Base-by-base conservation (phyloP, 1,140 invertebrate species). In the Solenopsis invicta region DNA sequence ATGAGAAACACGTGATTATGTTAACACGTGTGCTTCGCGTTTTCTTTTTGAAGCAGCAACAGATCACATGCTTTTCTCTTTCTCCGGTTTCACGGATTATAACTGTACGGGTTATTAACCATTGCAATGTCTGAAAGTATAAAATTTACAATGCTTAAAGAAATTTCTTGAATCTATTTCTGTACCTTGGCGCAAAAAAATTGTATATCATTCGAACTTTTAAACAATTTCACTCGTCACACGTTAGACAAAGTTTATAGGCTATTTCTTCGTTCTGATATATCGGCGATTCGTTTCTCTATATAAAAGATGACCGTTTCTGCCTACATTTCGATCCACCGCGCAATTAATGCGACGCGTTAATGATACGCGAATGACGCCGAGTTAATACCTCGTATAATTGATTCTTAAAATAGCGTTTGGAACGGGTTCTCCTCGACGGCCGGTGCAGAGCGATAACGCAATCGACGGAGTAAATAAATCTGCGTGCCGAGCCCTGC, bases 331-430 rank as follows among this genome's bases (percentile, higher is more conserved):
- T 80, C 59, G 21, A 72, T 71, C n/a, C 8, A 10, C 13, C 41
- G 29, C 24, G 54, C 69, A 61, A 62, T 84, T 84, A 84, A 84
- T 75, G 54, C 69, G 69, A 61, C 56, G 54, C 41, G 56, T 84
- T 84, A 75, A 84, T 75, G 80, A 75, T 84, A 84, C 69, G n/a
- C 41, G 69, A 84, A 84, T 48, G 69, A 75, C 69, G 41, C 48
- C 54, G 59, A 75, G 59, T 67, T 85, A 85, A 85, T 85, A 78
- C 29, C 24, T 50, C 48, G 64, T 21, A 59, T 85, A 85, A 85
- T 85, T 85, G 74, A 78, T 78, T 85, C 74, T 78, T 74, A 84
- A 84, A 84, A 84, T 84, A 75, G 80, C 69, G 24, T 75, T 75
- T n/a, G 24, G 29, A 84, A 84, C 80, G 56, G 10, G 80, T 84